Evolutionary conservation across 2,888 invertebrate species (phyloP), one percentile per base, ranked within the genome.

Genomic region (Willowsia nigromaculata): DNA sequence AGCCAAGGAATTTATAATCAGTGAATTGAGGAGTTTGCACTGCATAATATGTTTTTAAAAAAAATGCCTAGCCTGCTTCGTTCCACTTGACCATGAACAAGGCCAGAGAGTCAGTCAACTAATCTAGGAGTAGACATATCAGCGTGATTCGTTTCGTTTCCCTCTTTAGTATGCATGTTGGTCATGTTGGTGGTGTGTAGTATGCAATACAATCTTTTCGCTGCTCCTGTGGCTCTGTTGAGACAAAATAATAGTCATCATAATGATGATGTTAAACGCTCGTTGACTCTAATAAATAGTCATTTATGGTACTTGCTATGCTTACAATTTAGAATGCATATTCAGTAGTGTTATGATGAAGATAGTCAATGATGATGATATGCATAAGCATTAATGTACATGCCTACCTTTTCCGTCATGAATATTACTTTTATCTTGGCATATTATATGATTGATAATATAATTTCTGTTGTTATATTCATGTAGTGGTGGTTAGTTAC

Each of bases 241-340:
- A 56, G 71, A 74, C 65, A 65, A 65, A 68, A 43, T 65, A 83
- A 83, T 78, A 50, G 78, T 30, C 30, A 83, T 68, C 13, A 43
- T 43, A 84, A 56, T 84, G 71, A 84, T 74, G 71, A 84, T 74
- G 84, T 84, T 84, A 84, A 84, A 84, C 43, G 84, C 84, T 84
- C 84, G 74, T 84, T 84, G 74, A 84, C 74, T 84, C 56, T 84
- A 84, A 84, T 84, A 68, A 84, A 74, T 74, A 22, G 74, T 43
- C 43, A 59, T 74, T 84, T 71, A 53, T 53, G 53, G 33, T 33
- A 53, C 53, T 37, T 30, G 65, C n/a, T 33, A 37, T 1, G 33
- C 37, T 62, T 30, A 27, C 13, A 62, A 37, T 37, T 22, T n/a
- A 4, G 30, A 5, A 30, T 68, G 11, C 65, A 30, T 15, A 56